Conservation (phyloP, 2,797 vertebrate species). For the Hafferia zeledoni region DNA sequence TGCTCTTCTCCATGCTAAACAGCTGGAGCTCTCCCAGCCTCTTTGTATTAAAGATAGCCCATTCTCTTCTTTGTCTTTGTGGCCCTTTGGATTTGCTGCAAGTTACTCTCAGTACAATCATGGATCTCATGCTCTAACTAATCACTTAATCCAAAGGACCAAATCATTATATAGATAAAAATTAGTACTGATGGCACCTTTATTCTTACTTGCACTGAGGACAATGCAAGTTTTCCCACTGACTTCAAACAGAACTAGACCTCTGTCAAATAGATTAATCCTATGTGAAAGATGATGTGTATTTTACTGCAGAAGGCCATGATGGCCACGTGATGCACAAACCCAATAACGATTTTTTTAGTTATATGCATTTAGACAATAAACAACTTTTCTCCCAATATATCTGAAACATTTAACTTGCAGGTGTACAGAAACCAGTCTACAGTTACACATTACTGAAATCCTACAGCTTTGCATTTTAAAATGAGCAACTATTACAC, state of each 20-base stretch:
- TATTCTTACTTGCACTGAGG: background rate
- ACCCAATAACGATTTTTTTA: background rate
- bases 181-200: background rate
- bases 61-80: background rate
- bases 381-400: background rate
- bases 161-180: background rate
- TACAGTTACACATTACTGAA: background rate
- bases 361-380: background rate
- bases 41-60: background rate
- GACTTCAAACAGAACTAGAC: background rate
- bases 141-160: background rate
- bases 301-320: background rate
- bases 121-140: background rate
- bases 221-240: background rate
- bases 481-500: background rate
- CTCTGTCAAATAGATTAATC: background rate
- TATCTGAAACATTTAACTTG: slow-evolving; percentile 5
- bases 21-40: background rate
- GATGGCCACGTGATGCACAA: background rate
- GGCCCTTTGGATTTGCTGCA: background rate
- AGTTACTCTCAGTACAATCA: background rate
- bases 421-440: background rate
- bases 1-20: background rate
- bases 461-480: background rate
- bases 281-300: background rate